Base-by-base conservation (phyloP, 2,113 vertebrate species). In the Willisornis vidua region DNA sequence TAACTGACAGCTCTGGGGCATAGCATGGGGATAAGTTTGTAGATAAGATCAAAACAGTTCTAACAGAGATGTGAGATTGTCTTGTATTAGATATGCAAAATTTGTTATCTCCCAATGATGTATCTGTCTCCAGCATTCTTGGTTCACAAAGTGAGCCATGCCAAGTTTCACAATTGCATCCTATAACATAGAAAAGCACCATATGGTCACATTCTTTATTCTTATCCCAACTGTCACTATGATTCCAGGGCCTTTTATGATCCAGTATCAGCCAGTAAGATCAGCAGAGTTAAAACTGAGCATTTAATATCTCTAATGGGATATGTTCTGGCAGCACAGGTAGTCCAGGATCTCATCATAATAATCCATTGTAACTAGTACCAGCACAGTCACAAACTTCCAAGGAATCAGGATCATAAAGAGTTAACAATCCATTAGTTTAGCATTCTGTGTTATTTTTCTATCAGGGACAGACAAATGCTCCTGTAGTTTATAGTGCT, bases 1-100 rank as follows among this genome's bases (percentile, higher is more conserved):
- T 62, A 90, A 93, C 59, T 90, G 79, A 90, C 86, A 94, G 68
- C 57, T 90, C 63, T 84, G 76, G 46, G 77, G 72, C 28, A 26
- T 4, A 63, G 75, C 61, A 81, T 12, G 6, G 43, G 65, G 63
- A 81, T 73, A 68, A 59, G 54, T 72, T 62, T 77, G 67, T 83
- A 85, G 89, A 84, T 88, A 91, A 92, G 82, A 94, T 94, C 85
- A 90, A 91, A 96, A 80, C 82, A 74, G 51, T 61, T 90, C 66
- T 68, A 85, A 72, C 52, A 74, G 48, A 90, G 59, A 93, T 16
- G 3, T 37, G 82, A 90, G 68, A 48, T 88, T 92, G 65, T 62
- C 46, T 84, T 85, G 48, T 57, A 39, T 46, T 23, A 2, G 67
- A 86, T 88, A 91, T 80, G 55, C 41, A 75, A 63, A 65, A 86